Evolutionary conservation across 2,113 vertebrate genomes (phyloP).

Genomic region (Gasterosteus nipponicus): DNA sequence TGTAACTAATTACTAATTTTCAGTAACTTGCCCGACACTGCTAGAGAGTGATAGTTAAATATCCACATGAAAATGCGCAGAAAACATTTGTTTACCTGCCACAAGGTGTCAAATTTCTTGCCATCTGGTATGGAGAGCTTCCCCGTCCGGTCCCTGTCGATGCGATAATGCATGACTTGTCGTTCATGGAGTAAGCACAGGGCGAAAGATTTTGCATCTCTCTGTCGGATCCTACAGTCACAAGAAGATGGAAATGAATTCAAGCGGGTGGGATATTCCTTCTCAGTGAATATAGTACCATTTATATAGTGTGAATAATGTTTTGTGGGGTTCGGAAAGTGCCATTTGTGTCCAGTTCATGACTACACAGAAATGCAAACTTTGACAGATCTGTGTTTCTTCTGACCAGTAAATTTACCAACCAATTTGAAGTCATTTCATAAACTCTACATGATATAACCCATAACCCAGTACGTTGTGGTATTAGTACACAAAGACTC

Average conservation of each 20-base stretch:
- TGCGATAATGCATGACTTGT: conserved; percentile 93
- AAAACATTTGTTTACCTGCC: conserved; percentile 86
- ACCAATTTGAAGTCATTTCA: not conserved
- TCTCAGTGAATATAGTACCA: not conserved
- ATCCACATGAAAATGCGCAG: not conserved
- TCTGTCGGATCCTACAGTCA: conserved; percentile 87
- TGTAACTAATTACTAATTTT: too few relatives aligned
- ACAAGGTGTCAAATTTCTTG: conserved; percentile 97
- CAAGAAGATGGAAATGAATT: not conserved
- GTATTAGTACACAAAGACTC: not conserved
- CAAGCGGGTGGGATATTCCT: not conserved
- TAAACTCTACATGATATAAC: not conserved
- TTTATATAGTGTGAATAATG: not conserved
- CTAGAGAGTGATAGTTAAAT: not conserved
- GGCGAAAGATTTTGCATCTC: conserved; percentile 89
- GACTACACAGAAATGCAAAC: not conserved
- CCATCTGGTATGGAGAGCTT: conserved; percentile 96
- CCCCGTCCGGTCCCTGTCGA: conserved; percentile 88
- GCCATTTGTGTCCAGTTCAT: not conserved
- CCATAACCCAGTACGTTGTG: not conserved
- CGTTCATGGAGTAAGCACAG: conserved; percentile 90
- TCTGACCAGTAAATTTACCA: not conserved
- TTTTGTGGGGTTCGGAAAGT: not conserved
- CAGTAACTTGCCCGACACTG: too few relatives aligned
- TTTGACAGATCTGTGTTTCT: not conserved